These are phyloP conservation scores for Erynnis tages DNA, from an alignment of 2,888 invertebrate species.

Conservation along the genomic window DNA sequence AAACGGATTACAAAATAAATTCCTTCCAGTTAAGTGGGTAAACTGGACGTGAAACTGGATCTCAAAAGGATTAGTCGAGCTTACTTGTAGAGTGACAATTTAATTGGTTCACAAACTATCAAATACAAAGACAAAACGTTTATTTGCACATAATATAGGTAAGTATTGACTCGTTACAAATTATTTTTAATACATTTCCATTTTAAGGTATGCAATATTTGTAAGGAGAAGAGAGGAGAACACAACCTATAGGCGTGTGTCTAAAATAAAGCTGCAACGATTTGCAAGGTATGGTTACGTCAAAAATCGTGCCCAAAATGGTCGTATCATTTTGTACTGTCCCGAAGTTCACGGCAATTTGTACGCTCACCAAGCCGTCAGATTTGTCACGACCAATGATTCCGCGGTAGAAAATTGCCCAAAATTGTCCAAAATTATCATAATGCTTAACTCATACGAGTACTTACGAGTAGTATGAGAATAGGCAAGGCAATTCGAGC, in stretches of 20 bases:
- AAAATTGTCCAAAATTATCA: constrained; percentile 12
- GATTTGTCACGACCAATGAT: constrained; percentile 17
- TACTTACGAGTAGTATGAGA: not conserved
- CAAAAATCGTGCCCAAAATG: constrained; percentile 18
- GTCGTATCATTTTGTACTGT: constrained; percentile 15
- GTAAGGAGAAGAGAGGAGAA: too few relatives aligned
- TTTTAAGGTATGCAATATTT: too few relatives aligned
- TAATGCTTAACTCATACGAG: not conserved
- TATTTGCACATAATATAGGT: too few relatives aligned
- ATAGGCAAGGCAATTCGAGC: too few relatives aligned
- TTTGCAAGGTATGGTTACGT: constrained; percentile 18
- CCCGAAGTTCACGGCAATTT: constrained; percentile 19
- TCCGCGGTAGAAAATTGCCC: constrained; percentile 8
- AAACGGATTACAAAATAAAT: constrained; percentile 13
- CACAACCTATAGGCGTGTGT: too few relatives aligned
- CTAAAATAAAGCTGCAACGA: too few relatives aligned
- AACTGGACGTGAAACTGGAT: constrained; percentile 1
- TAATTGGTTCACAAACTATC: too few relatives aligned
- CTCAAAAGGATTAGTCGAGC: not conserved
- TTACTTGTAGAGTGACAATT: too few relatives aligned
- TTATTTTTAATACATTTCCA: too few relatives aligned
- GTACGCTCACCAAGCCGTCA: constrained; percentile 17
- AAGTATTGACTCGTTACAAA: too few relatives aligned
- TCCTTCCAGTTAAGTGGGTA: not conserved
- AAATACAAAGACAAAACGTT: too few relatives aligned